Conservation (phyloP, 2,113 vertebrate genomes). For the Axis porcinus region DNA sequence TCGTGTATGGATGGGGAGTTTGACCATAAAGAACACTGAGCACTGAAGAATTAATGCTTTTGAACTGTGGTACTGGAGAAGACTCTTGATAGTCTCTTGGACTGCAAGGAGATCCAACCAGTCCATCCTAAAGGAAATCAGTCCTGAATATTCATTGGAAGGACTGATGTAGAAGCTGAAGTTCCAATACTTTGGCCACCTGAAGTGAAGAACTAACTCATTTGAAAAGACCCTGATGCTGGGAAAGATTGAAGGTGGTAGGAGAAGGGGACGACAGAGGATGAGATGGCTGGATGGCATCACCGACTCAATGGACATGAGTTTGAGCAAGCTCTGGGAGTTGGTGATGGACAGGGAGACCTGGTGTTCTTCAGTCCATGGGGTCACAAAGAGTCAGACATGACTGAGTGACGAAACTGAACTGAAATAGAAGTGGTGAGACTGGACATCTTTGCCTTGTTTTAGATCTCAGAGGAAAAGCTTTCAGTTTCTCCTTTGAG, state of each 20-base stretch:
- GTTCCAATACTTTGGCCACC: neutral
- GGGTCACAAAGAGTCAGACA: neutral
- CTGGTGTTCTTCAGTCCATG: neutral
- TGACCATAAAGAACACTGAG: neutral
- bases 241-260: neutral
- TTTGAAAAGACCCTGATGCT: neutral
- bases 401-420: neutral
- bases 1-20: neutral
- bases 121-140: neutral
- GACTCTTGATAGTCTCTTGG: neutral
- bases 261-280: neutral
- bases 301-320: neutral
- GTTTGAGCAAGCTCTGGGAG: neutral
- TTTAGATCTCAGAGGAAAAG: neutral
- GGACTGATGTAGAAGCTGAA: neutral
- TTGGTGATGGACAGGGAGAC: neutral
- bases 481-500: neutral
- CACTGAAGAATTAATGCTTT: neutral
- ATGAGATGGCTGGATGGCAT: neutral
- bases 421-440: neutral
- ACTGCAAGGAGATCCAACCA: neutral
- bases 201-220: neutral
- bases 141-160: neutral
- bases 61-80: neutral
- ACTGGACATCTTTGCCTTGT: neutral